Percentiles rank a stretch among this genome's conserved stretches.
phyloP scores from a whole-genome alignment of 2,797 vertebrate genomes.

The Trematomus bernacchii region DNA sequence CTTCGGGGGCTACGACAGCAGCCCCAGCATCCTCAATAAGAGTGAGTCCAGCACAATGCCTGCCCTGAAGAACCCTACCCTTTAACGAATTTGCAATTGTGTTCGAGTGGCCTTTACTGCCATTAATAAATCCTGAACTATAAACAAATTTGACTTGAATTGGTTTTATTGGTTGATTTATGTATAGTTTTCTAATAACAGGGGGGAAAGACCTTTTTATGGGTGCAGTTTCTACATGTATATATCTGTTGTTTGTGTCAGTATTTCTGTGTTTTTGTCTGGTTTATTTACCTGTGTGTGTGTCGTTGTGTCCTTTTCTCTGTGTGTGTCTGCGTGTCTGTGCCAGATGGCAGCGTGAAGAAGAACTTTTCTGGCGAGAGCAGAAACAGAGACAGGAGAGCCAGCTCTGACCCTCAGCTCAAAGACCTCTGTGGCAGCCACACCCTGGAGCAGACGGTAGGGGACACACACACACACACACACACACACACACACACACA shows the following conservation, averaged over 20 bases:
- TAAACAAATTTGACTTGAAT: conserved; percentile 27
- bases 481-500: conserved; percentile 6
- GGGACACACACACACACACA: conserved; percentile 32
- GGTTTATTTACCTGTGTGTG: conserved; percentile 42
- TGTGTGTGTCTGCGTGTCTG: conserved; percentile 37
- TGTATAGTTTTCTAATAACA: not conserved
- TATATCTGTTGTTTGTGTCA: conserved; percentile 22
- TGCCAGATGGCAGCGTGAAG: conserved; percentile 87
- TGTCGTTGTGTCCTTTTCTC: conserved; percentile 28
- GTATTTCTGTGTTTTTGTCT: conserved; percentile 31
- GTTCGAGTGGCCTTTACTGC: conserved; percentile 10
- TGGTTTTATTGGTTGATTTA: conserved; percentile 26
- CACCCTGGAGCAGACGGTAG: conserved; percentile 82
- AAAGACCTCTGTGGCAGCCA: conserved; percentile 79
- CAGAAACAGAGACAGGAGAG: conserved; percentile 82
- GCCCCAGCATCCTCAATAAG: conserved; percentile 78
- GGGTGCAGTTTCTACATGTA: conserved; percentile 4
- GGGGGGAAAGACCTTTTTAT: not conserved
- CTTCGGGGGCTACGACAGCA: conserved; percentile 92
- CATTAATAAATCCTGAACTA: conserved; percentile 24
- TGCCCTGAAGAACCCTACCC: conserved; percentile 26
- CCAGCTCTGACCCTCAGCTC: conserved; percentile 84
- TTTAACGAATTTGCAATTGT: conserved; percentile 33
- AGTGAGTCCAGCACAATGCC: conserved; percentile 82
- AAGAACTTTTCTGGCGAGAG: conserved; percentile 79